Evolutionary conservation across 2,113 vertebrate genomes (phyloP), one percentile per base, ranked within the genome.

Genomic region (Pomatostomus ruficeps): DNA sequence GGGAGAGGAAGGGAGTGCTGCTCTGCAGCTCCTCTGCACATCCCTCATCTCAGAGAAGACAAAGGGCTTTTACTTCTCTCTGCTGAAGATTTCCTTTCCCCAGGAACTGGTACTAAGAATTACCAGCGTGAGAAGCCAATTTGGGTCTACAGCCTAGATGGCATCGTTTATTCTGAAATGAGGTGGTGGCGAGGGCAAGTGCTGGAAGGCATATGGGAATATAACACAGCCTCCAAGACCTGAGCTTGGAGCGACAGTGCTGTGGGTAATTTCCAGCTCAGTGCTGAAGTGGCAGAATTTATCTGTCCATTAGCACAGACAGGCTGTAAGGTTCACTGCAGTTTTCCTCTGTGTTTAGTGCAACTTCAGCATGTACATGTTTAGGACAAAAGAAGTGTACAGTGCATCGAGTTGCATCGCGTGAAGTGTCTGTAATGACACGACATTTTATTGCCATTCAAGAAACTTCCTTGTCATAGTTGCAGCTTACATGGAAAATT

Each of bases 331-430:
- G 57, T 85, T 87, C 40, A 28, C 35, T 24, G n/a, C 11, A 55
- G 25, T 18, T 87, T 91, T 93, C 19, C 26, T 61, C 49, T 81
- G 20, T 2, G 2, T 23, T 58, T n/a, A 21, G 2, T 42, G 18
- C 23, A 29, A 52, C 20, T 78, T 25, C 48, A 52, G 46, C 17
- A 10, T 3, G 11, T 21, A 4, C 8, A 0, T 18, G 7, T 33
- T 73, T 31, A 57, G 54, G 33, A 62, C 11, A 29, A 62, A 82
- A 80, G 25, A 36, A 67, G 12, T 2, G 3, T 68, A 14, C 8
- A 9, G 40, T 91, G 36, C 14, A 7, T 20, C 0, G 2, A 46
- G 36, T 48, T 58, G 61, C 19, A 45, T 55, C 3, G 2, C 0
- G 0, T 59, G n/a, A 66, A 74, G 38, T 5, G 11, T 33, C 43